Conservation (phyloP, 2,113 vertebrate species). For the Anthoscopus minutus region DNA sequence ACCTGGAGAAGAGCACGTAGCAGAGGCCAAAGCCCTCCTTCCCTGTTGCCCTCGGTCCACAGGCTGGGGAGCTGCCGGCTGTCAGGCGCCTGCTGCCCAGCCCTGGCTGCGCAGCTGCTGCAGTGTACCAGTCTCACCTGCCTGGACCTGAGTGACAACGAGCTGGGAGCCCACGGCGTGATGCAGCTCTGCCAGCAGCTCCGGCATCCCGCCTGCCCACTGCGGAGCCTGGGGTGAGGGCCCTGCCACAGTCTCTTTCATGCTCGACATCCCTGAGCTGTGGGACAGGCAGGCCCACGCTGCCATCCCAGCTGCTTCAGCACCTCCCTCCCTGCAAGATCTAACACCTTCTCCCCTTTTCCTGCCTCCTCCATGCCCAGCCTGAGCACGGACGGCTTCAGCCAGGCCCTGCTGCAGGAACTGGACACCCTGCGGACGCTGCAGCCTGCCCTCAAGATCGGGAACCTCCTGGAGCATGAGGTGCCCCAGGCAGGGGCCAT, state of each 20-base stretch:
- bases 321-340: background rate
- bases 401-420: background rate
- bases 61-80: conserved; percentile 31
- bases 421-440: background rate
- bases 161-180: background rate
- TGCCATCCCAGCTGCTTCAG: background rate
- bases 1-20: rapidly evolving
- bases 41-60: rapidly evolving
- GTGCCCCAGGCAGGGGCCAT: background rate
- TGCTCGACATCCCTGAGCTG: rapidly evolving
- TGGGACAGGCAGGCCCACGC: background rate
- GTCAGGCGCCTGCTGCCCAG: background rate
- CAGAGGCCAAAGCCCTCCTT: rapidly evolving
- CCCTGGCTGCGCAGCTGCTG: background rate
- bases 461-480: background rate
- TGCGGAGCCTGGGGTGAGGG: background rate
- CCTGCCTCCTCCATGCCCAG: background rate
- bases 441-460: background rate
- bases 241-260: rapidly evolving
- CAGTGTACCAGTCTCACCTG: background rate
- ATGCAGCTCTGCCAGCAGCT: conserved; percentile 20
- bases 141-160: background rate
- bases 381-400: background rate
- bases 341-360: background rate
- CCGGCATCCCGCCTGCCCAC: background rate